Evolutionary conservation across 1,140 invertebrate genomes (phyloP).

Genomic region (Galendromus occidentalis): DNA sequence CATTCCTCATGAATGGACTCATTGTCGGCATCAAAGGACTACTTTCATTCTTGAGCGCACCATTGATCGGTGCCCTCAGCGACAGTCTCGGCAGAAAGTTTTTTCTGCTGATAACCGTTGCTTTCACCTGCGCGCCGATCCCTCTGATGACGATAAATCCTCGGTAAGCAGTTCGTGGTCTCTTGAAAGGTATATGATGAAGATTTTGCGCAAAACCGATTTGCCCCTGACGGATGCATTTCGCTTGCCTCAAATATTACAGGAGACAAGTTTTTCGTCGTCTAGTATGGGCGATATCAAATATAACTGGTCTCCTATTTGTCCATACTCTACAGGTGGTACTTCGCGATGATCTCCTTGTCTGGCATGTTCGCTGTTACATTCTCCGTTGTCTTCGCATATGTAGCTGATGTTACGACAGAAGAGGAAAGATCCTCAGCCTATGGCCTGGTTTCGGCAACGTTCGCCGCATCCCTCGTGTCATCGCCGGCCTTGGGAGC

Average conservation of each 20-base stretch:
- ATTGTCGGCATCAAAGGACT: constrained; percentile 95
- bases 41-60: constrained; percentile 87
- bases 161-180: constrained; percentile 39
- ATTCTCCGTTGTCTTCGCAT: constrained; percentile 95
- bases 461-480: constrained; percentile 91
- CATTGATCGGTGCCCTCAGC: constrained; percentile 83
- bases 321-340: constrained; percentile 47
- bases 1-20: constrained; percentile 97
- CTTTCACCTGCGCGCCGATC: constrained; percentile 97
- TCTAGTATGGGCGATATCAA: background rate
- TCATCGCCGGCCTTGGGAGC: constrained; percentile 90
- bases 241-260: background rate
- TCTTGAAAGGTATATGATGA: background rate
- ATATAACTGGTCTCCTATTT: background rate
- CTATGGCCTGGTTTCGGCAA: constrained; percentile 92
- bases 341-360: constrained; percentile 98
- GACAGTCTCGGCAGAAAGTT: constrained; percentile 97
- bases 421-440: constrained; percentile 83
- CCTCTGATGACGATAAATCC: constrained; percentile 96
- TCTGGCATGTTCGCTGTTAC: constrained; percentile 96
- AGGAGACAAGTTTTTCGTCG: too few species aligned
- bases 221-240: background rate
- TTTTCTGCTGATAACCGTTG: constrained; percentile 92
- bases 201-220: background rate
- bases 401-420: constrained; percentile 98